Evolutionary conservation across 2,113 vertebrate species (phyloP).

Genomic region (Corydoras maculifer): DNA sequence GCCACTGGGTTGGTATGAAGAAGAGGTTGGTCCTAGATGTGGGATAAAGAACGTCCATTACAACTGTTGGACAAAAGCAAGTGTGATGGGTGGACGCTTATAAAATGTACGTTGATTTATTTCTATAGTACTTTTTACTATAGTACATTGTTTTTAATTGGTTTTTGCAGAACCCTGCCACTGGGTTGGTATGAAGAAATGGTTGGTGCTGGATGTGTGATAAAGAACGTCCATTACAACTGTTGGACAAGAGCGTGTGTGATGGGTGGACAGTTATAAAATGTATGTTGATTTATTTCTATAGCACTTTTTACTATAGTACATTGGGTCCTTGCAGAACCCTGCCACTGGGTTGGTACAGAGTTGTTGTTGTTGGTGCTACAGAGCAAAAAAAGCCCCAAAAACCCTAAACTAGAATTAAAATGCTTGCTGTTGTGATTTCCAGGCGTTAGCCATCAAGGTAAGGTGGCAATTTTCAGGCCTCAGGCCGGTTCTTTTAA

Average conservation of each 20-base stretch:
- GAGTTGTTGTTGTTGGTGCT: no score
- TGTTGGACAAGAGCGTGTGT: background rate
- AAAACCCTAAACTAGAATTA: no score
- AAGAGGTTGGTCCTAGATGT: no score
- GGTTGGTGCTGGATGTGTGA: background rate
- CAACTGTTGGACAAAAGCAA: background rate
- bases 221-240: background rate
- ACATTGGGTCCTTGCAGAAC: background rate
- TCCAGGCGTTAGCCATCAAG: background rate
- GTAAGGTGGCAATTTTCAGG: background rate
- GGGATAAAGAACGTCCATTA: background rate
- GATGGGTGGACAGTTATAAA: background rate
- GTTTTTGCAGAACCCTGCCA: no score
- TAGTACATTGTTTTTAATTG: background rate
- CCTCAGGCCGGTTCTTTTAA: background rate
- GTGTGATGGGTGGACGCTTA: background rate
- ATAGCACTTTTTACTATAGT: background rate
- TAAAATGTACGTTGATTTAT: background rate
- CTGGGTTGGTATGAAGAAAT: no score
- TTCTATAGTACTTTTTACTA: background rate
- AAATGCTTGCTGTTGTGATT: no score
- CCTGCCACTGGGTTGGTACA: no score
- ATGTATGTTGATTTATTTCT: background rate
- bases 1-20: background rate
- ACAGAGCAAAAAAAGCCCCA: no score